A percentile compares a stretch with the other conserved stretches of the same genome.
Evolutionary conservation across 37 sponge, comb jelly and placozoan species (phyloP).

Genomic region (Chondrosia reniformis): DNA sequence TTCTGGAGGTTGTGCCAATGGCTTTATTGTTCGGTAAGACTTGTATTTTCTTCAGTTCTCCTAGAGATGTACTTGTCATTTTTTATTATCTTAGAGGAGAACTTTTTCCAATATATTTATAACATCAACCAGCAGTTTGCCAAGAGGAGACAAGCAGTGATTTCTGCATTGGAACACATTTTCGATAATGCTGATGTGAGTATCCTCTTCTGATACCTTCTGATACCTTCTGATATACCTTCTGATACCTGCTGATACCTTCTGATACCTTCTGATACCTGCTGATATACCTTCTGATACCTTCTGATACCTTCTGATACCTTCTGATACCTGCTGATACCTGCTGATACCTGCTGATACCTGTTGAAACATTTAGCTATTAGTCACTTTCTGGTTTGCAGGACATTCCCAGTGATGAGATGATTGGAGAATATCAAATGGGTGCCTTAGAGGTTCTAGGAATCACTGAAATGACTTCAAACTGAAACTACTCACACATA

Average conservation of each 20-base stretch:
- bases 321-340: not conserved
- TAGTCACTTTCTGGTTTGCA: not conserved
- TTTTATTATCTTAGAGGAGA: constrained; percentile 44
- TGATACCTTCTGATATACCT: not conserved
- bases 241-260: not conserved
- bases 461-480: constrained; percentile 12
- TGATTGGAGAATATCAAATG: not conserved
- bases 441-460: constrained; percentile 15
- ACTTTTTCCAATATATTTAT: constrained; percentile 52
- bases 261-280: not conserved
- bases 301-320: not conserved
- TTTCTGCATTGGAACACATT: constrained; percentile 34
- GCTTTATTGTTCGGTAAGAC: constrained; percentile 54
- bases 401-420: not conserved
- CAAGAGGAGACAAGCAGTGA: constrained; percentile 7
- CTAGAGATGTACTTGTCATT: too few species aligned
- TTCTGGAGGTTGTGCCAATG: constrained; percentile 64
- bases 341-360: not conserved
- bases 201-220: not conserved
- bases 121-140: constrained; percentile 56
- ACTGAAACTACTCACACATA: not conserved
- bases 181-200: constrained; percentile 42
- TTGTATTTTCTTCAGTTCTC: too few species aligned
- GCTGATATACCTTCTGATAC: not conserved
- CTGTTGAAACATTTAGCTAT: not conserved